These are phyloP conservation scores for Phortica variegata DNA, from an alignment of 1,140 invertebrate genomes.

Conservation along the genomic window DNA sequence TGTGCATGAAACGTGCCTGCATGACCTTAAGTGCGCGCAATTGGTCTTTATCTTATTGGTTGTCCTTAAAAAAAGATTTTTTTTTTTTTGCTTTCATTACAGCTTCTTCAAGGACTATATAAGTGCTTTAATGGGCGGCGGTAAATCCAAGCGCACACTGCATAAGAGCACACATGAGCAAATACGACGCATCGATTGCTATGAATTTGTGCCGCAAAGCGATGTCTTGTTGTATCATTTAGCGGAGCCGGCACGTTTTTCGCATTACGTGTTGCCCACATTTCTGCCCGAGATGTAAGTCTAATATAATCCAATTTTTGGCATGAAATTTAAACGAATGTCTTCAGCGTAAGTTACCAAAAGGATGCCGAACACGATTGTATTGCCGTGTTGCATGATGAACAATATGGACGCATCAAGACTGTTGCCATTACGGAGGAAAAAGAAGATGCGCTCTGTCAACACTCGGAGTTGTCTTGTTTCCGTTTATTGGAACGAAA, in stretches of 20 bases:
- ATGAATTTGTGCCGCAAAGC: conserved; percentile 58
- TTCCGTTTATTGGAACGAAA: conserved; percentile 40
- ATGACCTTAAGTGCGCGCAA: conserved; percentile 59
- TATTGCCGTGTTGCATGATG: conserved; percentile 47
- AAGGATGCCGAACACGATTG: conserved; percentile 21
- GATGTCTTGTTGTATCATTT: conserved; percentile 65
- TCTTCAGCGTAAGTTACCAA: conserved; percentile 9
- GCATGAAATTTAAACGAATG: background rate
- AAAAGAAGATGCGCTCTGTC: conserved; percentile 19
- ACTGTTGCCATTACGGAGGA: conserved; percentile 26
- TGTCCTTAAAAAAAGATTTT: background rate
- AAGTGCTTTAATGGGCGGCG: conserved; percentile 66
- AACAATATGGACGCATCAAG: conserved; percentile 37
- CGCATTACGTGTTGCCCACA: conserved; percentile 65
- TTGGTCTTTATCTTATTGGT: background rate
- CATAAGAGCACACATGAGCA: conserved; percentile 70
- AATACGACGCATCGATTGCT: conserved; percentile 61
- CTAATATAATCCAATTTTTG: background rate
- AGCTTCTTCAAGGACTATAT: conserved; percentile 65
- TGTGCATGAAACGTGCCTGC: conserved; percentile 61
- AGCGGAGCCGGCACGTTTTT: conserved; percentile 60
- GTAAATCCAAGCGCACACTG: conserved; percentile 58
- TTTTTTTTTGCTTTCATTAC: conserved; percentile 6
- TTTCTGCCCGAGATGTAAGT: conserved; percentile 49
- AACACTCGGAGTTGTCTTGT: conserved; percentile 17